Conservation (phyloP, 2,888 invertebrate genomes). For the Eupithecia abbreviata region DNA sequence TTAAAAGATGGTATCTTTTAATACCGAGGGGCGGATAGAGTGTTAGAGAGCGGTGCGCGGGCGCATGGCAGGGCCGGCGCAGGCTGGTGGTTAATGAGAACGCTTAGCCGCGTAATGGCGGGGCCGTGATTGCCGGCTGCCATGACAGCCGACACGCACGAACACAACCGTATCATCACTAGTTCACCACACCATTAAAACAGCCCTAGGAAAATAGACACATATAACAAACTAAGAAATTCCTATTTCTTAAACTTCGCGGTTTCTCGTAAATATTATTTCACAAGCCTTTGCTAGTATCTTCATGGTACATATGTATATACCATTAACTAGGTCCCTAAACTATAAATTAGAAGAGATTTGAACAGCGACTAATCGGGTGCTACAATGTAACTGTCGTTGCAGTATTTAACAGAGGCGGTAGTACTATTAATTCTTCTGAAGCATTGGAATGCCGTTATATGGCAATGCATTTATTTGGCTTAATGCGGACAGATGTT, state of each 20-base stretch:
- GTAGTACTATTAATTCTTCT: constrained; percentile 3
- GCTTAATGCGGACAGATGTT: constrained; percentile 64
- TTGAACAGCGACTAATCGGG: neutral
- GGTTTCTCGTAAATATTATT: neutral
- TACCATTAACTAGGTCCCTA: neutral
- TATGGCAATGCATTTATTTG: constrained; percentile 56
- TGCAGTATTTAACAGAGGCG: constrained; percentile 51
- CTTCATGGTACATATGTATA: neutral
- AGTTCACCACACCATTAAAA: constrained; percentile 53
- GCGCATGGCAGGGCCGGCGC: constrained; percentile 54
- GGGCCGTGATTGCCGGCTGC: constrained; percentile 65
- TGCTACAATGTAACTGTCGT: constrained; percentile 50
- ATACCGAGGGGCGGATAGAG: constrained; percentile 55
- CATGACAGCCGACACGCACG: constrained; percentile 60
- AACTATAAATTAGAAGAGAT: neutral
- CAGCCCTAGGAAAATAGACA: constrained; percentile 50
- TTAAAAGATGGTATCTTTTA: constrained; percentile 65
- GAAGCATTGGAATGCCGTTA: constrained; percentile 50
- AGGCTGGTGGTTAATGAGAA: constrained; percentile 64
- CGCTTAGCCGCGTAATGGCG: constrained; percentile 70
- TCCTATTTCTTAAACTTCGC: neutral
- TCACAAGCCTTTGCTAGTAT: neutral
- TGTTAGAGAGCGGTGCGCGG: constrained; percentile 45
- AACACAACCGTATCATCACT: constrained; percentile 57
- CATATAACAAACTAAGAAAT: neutral